Base-by-base conservation (phyloP, 53 echinoderm and acorn worm species). In the Echinarachnius parma region DNA sequence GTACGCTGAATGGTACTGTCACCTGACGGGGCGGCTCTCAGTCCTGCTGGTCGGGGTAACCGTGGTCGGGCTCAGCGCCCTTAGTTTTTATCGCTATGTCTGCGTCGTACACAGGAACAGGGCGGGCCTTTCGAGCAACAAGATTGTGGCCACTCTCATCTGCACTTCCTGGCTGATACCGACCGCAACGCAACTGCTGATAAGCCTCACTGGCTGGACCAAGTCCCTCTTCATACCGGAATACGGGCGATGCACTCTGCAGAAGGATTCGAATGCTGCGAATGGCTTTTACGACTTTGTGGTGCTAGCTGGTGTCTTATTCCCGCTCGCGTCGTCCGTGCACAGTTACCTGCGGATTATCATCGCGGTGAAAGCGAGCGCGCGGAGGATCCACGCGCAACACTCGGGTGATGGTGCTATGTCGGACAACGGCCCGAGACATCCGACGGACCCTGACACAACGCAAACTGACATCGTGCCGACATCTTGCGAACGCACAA, bases 341-440 rank as follows among this genome's bases (percentile, higher is more conserved):
- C 78, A 61, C 55, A 84, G 84, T 13, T 84, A 84, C 47, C 69
- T 27, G 1, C 69, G 84, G 23, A 84, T 84, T 21, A 69, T 78
- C 21, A 11, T 28, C 28, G 52, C 42, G 4, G 84, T 84, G 3
- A 60, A 65, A 3, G 28, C 31, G 0, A 84, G 84, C 34, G 69
- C 77, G 21, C 54, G 60, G 23, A 68, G 66, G 28, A 55, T 84
- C 10, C 70, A 54, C 30, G 7, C 53, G 0, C 24, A 50, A 33
- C 70, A 42, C 15, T 44, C 46, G 25, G 21, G 15, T 9, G 28
- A n/a, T 18, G 48, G 19, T 1, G 28, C 64, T 19, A 25, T 49
- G 19, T 66, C 66, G 26, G 25, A 26, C 14, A 18, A 11, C 5
- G 1, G 16, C 22, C 7, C 24, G 0, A 62, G 14, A 2, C 4